Percentiles rank a stretch among this genome's conserved stretches.
These are phyloP conservation scores for Calidris pugnax DNA, from an alignment of 2,113 vertebrate species.

Conservation along the genomic window DNA sequence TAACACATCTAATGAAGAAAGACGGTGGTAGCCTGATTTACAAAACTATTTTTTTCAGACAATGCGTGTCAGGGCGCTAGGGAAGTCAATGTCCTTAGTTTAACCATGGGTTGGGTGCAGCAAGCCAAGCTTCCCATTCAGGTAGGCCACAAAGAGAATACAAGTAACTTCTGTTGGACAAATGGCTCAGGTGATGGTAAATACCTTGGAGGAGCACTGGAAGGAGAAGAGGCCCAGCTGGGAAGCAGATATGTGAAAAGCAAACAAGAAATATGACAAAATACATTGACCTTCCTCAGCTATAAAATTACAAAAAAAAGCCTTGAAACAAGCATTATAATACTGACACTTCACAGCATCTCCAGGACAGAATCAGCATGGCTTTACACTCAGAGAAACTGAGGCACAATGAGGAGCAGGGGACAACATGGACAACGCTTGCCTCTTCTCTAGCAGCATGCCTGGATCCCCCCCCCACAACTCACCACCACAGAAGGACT, in stretches of 20 bases:
- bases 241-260: not conserved
- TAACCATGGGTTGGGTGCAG: not conserved
- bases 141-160: not conserved
- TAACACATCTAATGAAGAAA: not conserved
- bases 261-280: not conserved
- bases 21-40: not conserved
- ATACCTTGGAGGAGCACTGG: not conserved
- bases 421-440: not conserved
- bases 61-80: not conserved
- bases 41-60: not conserved
- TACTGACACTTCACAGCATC: not conserved
- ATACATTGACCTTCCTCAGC: not conserved
- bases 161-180: not conserved
- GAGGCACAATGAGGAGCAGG: not conserved
- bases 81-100: not conserved
- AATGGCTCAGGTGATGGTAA: not conserved
- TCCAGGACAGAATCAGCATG: not conserved
- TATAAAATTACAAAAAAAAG: not conserved
- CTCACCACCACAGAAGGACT: not conserved
- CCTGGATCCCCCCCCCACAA: fast-evolving
- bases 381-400: not conserved
- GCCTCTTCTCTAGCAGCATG: not conserved
- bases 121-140: not conserved
- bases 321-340: not conserved
- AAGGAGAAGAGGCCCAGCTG: not conserved